Evolutionary conservation across 2,113 vertebrate species (phyloP).

Genomic region (Motacilla alba): DNA sequence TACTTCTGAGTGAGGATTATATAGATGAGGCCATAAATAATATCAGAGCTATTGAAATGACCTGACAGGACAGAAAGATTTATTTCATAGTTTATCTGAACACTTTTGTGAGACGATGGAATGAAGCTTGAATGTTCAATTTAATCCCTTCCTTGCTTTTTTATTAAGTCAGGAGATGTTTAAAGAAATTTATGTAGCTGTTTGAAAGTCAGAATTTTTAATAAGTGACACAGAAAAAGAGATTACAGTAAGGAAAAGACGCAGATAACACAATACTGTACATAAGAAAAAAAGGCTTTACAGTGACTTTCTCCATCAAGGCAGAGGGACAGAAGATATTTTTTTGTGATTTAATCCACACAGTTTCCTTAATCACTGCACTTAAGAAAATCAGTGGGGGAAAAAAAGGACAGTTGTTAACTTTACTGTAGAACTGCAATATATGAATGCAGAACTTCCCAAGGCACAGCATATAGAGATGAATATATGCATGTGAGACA

Average conservation of each 20-base stretch:
- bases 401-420: neutral
- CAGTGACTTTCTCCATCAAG: constrained; percentile 21
- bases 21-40: constrained; percentile 64
- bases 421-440: neutral
- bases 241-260: constrained; percentile 43
- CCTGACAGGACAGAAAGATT: constrained; percentile 66
- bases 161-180: constrained; percentile 64
- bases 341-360: constrained; percentile 21
- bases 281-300: constrained; percentile 31
- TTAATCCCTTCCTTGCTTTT: constrained; percentile 55
- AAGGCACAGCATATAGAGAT: neutral
- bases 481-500: neutral
- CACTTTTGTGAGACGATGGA: constrained; percentile 51
- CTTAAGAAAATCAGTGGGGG: neutral
- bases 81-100: constrained; percentile 71
- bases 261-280: constrained; percentile 39
- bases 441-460: neutral
- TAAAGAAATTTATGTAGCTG: constrained; percentile 69
- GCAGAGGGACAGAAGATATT: neutral
- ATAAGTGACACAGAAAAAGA: constrained; percentile 61
- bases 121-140: constrained; percentile 56
- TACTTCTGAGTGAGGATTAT: constrained; percentile 38
- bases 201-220: constrained; percentile 72
- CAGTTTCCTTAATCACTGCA: neutral
- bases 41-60: constrained; percentile 58